A percentile compares a stretch with the other conserved stretches of the same genome.
Conservation (phyloP, 2,888 invertebrate genomes). For the Orthosia gracilis region DNA sequence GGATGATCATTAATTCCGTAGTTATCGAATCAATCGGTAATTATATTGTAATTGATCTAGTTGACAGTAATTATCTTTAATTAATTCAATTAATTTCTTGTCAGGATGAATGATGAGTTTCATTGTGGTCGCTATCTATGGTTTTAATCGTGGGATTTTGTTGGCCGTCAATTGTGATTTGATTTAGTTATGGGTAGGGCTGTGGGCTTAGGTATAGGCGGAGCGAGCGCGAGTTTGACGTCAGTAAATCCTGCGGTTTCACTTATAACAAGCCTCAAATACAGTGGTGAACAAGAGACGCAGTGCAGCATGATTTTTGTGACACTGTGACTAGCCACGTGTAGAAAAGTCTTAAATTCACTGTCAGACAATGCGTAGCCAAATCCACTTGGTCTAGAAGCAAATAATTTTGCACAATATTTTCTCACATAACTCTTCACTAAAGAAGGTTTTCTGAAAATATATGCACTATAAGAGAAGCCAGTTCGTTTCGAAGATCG, state of each 20-base stretch:
- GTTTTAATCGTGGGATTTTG: constrained; percentile 36
- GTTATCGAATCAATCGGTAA: constrained; percentile 46
- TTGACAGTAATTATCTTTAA: constrained; percentile 54
- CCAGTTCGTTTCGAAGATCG: too few species aligned
- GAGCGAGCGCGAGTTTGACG: not conserved
- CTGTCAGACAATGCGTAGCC: too few species aligned
- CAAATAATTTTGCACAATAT: too few species aligned
- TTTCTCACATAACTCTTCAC: too few species aligned
- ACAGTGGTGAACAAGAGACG: not conserved
- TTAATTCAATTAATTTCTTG: constrained; percentile 54
- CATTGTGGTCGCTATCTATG: constrained; percentile 41
- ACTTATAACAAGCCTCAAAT: not conserved
- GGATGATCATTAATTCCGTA: constrained; percentile 13
- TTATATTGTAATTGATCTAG: constrained; percentile 50
- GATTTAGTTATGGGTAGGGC: not conserved
- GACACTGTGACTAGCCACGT: not conserved
- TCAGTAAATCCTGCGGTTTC: not conserved
- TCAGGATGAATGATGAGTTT: constrained; percentile 25
- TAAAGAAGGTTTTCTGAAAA: too few species aligned
- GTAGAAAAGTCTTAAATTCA: too few species aligned
- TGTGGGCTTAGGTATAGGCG: not conserved
- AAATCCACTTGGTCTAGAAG: too few species aligned
- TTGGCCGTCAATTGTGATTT: constrained; percentile 23
- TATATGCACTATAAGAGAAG: too few species aligned
- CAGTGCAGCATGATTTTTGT: not conserved